Conservation (phyloP, 2,797 vertebrate genomes). For the Brachyalestes nurse region DNA sequence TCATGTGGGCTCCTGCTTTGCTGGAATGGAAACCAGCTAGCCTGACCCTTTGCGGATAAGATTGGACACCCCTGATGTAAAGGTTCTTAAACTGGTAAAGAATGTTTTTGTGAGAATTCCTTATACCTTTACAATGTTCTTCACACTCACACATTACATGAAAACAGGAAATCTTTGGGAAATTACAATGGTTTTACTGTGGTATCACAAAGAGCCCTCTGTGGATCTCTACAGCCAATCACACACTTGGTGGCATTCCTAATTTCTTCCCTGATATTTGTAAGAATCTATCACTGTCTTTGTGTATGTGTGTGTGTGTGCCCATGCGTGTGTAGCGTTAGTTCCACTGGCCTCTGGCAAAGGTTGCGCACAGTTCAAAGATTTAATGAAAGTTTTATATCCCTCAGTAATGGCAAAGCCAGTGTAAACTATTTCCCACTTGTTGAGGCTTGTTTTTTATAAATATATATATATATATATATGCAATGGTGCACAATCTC, state of each 20-base stretch:
- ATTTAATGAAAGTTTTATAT: constrained; percentile 2
- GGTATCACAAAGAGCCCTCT: too few species aligned
- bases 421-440: not conserved
- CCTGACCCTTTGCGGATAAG: too few species aligned
- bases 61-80: too few species aligned
- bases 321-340: not conserved
- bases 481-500: constrained; percentile 6
- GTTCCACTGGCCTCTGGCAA: not conserved
- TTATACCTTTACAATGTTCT: too few species aligned
- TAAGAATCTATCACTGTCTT: not conserved
- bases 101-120: too few species aligned
- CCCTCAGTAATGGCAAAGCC: not conserved
- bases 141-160: too few species aligned
- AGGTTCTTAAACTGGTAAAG: too few species aligned
- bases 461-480: not conserved
- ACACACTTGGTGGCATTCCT: not conserved
- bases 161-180: too few species aligned
- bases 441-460: not conserved
- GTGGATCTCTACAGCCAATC: not conserved
- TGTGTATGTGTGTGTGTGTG: not conserved
- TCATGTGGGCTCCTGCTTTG: too few species aligned
- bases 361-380: not conserved
- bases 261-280: not conserved
- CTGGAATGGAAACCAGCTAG: too few species aligned
- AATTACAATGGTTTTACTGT: too few species aligned